Conservation (phyloP, 2,888 invertebrate genomes). For the Rhagonycha fulva region DNA sequence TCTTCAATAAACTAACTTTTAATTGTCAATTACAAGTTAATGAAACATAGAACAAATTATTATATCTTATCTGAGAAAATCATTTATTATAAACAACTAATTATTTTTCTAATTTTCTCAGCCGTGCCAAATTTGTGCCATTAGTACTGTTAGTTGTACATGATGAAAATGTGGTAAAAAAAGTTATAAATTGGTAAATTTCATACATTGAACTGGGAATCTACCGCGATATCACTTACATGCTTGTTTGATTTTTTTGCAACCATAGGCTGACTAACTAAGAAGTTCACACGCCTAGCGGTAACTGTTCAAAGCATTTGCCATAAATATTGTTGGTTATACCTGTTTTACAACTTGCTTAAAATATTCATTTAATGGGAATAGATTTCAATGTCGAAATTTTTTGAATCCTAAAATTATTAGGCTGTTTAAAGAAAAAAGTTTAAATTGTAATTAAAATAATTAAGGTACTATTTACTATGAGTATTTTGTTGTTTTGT, state of each 20-base stretch:
- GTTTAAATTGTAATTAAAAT: not conserved
- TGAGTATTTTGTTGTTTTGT: not conserved
- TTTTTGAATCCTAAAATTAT: not conserved
- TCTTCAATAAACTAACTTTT: not conserved
- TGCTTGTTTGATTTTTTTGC: not conserved
- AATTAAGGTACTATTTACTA: not conserved
- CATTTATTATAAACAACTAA: not conserved
- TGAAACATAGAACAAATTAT: not conserved
- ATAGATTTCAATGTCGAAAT: slow-evolving; percentile 27
- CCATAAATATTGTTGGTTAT: slow-evolving; percentile 31
- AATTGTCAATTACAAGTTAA: not conserved
- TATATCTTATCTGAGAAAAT: not conserved
- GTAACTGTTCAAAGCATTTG: slow-evolving; percentile 30
- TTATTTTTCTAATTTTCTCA: not conserved
- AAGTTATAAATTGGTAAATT: not conserved
- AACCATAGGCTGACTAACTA: not conserved
- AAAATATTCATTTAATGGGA: slow-evolving; percentile 30
- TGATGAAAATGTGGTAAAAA: not conserved
- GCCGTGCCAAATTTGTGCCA: not conserved
- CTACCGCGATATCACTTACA: not conserved
- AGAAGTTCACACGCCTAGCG: slow-evolving; percentile 27
- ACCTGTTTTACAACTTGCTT: slow-evolving; percentile 30
- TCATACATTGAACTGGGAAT: not conserved
- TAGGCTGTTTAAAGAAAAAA: no score
- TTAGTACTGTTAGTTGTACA: not conserved